Conservation (phyloP, 2,888 invertebrate species). For the Mamestra brassicae region DNA sequence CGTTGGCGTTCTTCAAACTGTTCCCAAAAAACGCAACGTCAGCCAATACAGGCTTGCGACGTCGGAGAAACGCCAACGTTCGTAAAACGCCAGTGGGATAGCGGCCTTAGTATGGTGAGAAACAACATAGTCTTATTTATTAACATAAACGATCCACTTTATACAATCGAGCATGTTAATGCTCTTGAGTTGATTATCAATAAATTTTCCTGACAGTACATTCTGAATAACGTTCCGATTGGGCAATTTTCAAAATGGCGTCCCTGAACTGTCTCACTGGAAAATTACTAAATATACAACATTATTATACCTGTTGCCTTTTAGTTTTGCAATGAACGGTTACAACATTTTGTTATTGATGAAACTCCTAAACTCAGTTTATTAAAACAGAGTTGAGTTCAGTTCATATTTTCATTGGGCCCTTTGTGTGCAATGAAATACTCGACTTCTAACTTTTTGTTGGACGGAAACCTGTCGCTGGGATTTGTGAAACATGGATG, state of each 20-base stretch:
- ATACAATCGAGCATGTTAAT: too few species aligned
- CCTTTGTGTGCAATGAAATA: slow-evolving; percentile 4
- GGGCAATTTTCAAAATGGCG: not conserved
- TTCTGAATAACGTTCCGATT: not conserved
- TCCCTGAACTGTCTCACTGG: not conserved
- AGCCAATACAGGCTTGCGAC: too few species aligned
- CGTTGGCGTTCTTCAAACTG: too few species aligned
- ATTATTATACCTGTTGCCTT: slow-evolving; percentile 15
- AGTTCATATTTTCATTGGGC: not conserved
- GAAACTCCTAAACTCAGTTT: not conserved
- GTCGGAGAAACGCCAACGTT: too few species aligned
- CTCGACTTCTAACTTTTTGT: slow-evolving; percentile 7
- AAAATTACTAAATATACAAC: too few species aligned
- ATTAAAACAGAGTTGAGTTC: not conserved
- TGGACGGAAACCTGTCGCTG: not conserved
- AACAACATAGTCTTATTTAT: too few species aligned
- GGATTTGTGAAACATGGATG: slow-evolving; percentile 12
- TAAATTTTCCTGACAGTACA: too few species aligned
- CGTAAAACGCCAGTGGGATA: too few species aligned
- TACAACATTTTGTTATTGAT: not conserved
- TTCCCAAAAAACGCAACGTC: too few species aligned
- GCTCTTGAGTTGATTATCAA: too few species aligned
- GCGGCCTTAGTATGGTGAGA: too few species aligned
- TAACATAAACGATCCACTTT: too few species aligned
- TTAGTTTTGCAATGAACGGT: not conserved